Evolutionary conservation across 2,113 vertebrate species (phyloP), one percentile per base, ranked within the genome.

Genomic region (Microtus ochrogaster): DNA sequence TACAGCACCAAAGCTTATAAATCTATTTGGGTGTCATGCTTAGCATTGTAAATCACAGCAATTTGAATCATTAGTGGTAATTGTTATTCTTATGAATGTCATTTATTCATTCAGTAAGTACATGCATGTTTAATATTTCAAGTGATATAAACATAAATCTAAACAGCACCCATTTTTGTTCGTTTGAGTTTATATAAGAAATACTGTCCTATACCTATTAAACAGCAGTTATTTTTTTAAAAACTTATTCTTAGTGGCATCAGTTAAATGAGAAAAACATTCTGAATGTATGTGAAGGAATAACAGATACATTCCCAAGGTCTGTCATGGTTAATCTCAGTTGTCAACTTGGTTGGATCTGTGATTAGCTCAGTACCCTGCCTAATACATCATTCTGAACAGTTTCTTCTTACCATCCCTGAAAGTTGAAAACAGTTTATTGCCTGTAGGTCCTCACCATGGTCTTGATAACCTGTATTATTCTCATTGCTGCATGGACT

Each of bases 51-150:
- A 96, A 83, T 83, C 73, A 41, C 66, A 89, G 3, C 72, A 21
- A 78, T 89, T 93, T 85, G 68, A 94, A 86, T 74, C 61, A 92
- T 74, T 82, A 74, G 74, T 89, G 52, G 1, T 41, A 83, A 91
- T 83, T 86, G 58, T 16, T 94, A 2, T 86, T 94, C 39, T 92
- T 61, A 21, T 58, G 10, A 24, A 58, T 92, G 90, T 44, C 78
- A 86, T 88, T 96, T 52, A 91, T 90, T 81, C 78, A 94, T 94
- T 95, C 73, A 94, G 47, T 36, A 81, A 66, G 0, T 66, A 6
- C 33, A 12, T 81, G 36, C 8, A 78, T 66, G 39, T 82, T 89
- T 87, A 88, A 11, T 49, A 65, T 22, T 26, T 0, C 70, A n/a
- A 52, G 17, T 66, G 28, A 85, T 3, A 16, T 39, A 47, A 79